Evolutionary conservation across 1,140 invertebrate genomes (phyloP), one percentile per base, ranked within the genome.

Genomic region (Bombus sibiricus): DNA sequence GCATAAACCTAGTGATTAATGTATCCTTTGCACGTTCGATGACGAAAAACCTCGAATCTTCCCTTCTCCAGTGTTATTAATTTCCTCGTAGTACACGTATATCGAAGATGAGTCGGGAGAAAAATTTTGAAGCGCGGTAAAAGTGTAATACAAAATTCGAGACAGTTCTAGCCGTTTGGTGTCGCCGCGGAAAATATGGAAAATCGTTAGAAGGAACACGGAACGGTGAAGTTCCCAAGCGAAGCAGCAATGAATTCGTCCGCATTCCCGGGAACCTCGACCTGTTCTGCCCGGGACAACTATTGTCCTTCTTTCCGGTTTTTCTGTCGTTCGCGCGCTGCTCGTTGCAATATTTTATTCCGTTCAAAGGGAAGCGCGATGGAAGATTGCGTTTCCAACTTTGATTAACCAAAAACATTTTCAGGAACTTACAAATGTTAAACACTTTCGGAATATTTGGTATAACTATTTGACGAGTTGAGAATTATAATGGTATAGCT

Each of bases 161-260:
- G 81, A 64, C 71, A 34, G 71, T 37, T 64, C 22, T 28, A 64
- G 13, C 66, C 72, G 76, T 64, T 82, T 75, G 47, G 9, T 68
- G 79, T 76, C 43, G 79, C 59, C 62, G 79, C 66, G 83, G 86
- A 88, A 90, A 90, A 81, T 90, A 90, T 90, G 89, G 86, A 91
- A 90, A 91, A 91, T 91, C 89, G 89, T 91, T 91, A 91, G 83
- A 88, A 91, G 89, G 88, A 88, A 86, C 83, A 75, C 71, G 86
- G 80, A 81, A 90, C 82, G 81, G 69, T 68, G 86, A 64, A 86
- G 77, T 85, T 85, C 71, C 75, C 73, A 71, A 37, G 66, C 59
- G 25, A 74, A 66, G 12, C 64, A 57, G 88, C 88, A 43, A 90
- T 90, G 86, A 90, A 78, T 83, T 90, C 69, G 89, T 81, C 86